Percentiles rank a stretch among this genome's conserved stretches.
Evolutionary conservation across 1,140 invertebrate species (phyloP).

Genomic region (Drosophila lacteicornis): DNA sequence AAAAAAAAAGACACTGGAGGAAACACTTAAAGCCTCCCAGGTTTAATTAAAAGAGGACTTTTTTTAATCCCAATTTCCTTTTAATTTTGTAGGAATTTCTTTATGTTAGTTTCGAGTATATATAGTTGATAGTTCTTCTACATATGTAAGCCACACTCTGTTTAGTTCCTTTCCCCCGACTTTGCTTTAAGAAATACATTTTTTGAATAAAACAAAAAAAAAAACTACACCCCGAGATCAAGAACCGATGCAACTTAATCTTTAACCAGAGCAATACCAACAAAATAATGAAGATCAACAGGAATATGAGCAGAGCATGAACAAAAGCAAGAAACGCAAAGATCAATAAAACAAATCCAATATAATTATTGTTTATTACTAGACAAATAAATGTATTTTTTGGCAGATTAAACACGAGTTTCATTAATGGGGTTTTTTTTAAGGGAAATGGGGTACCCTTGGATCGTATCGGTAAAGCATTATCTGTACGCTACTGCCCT

Average conservation of each 20-base stretch:
- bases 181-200: constrained; percentile 35
- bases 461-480: too few relatives aligned
- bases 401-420: constrained; percentile 52
- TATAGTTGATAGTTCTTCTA: constrained; percentile 12
- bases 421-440: constrained; percentile 4
- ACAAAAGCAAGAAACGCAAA: constrained; percentile 24
- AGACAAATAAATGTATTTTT: constrained; percentile 80
- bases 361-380: constrained; percentile 77
- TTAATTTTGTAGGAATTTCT: not conserved
- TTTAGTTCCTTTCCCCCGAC: constrained; percentile 3
- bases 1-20: constrained; percentile 29
- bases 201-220: not conserved
- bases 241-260: constrained; percentile 14
- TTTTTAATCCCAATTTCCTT: constrained; percentile 7
- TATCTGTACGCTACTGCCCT: not conserved
- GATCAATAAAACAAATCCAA: constrained; percentile 67
- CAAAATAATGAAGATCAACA: constrained; percentile 23
- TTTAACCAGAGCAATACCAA: constrained; percentile 43
- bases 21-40: constrained; percentile 38
- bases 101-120: not conserved
- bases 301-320: constrained; percentile 36
- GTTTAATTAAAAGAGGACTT: constrained; percentile 10
- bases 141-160: constrained; percentile 11
- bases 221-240: not conserved
- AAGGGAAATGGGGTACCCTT: not conserved